phyloP scores from a whole-genome alignment of 2,113 vertebrate genomes.

The Semicossyphus pulcher region DNA sequence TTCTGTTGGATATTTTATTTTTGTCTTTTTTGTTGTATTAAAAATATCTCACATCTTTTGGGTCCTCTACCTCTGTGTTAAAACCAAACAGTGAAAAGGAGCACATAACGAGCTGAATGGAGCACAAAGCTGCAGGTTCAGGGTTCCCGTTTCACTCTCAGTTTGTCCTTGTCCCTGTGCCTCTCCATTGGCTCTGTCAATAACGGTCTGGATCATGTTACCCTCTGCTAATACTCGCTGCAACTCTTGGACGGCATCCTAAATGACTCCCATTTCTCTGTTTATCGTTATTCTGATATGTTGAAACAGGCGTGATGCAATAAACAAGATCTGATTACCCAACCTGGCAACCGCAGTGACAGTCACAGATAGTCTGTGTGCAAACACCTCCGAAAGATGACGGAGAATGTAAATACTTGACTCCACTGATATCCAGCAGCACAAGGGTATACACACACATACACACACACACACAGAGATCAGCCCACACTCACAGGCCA shows the following conservation, averaged over 20 bases:
- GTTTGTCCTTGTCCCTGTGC: conserved; percentile 69
- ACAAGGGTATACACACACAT: conserved; percentile 10
- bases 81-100: conserved; percentile 42
- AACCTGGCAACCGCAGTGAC: conserved; percentile 71
- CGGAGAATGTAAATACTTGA: conserved; percentile 73
- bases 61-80: no score
- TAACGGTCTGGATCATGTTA: conserved; percentile 70
- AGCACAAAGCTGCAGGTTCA: conserved; percentile 35
- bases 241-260: conserved; percentile 72
- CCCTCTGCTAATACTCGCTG: conserved; percentile 72
- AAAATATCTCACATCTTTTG: no score
- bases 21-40: no score
- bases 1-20: neutral
- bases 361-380: conserved; percentile 65
- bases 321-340: conserved; percentile 82
- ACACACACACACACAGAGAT: conserved; percentile 19
- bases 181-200: conserved; percentile 65
- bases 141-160: conserved; percentile 40
- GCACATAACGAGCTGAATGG: conserved; percentile 5
- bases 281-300: conserved; percentile 79
- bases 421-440: conserved; percentile 56
- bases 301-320: conserved; percentile 81
- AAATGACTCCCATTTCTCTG: conserved; percentile 76
- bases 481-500: conserved; percentile 39
- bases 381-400: conserved; percentile 74